Percentiles rank a stretch among this genome's conserved stretches.
Evolutionary conservation across 1,140 invertebrate genomes (phyloP).

Genomic region (Aphaenogaster ashmeadi): DNA sequence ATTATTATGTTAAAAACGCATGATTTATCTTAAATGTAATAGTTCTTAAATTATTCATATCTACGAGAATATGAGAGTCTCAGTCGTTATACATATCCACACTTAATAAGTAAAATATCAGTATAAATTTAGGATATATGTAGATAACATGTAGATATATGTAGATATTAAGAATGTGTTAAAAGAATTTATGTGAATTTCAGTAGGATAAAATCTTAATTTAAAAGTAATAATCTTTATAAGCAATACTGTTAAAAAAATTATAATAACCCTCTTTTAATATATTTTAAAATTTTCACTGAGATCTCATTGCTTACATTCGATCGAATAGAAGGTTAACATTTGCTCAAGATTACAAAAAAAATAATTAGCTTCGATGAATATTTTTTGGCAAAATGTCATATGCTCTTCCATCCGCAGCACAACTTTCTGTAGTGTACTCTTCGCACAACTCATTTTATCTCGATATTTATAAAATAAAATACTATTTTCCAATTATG

Average conservation of each 20-base stretch:
- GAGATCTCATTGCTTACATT: not conserved
- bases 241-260: not conserved
- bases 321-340: not conserved
- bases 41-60: not conserved
- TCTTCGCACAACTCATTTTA: not conserved
- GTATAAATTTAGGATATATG: not conserved
- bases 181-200: not conserved
- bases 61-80: not conserved
- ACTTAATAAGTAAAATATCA: not conserved
- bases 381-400: not conserved
- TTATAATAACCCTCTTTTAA: not conserved
- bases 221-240: not conserved
- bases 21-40: conserved; percentile 14
- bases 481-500: not conserved
- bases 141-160: not conserved
- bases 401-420: not conserved
- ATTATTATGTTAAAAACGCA: not conserved
- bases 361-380: not conserved
- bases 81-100: not conserved
- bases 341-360: not conserved
- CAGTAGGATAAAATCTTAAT: not conserved
- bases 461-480: not conserved
- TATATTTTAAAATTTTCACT: not conserved
- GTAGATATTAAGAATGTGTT: not conserved
- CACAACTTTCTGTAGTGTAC: not conserved